Percentiles rank a stretch among this genome's conserved stretches.
phyloP scores from a whole-genome alignment of 2,888 invertebrate genomes.

The Limnephilus lunatus region DNA sequence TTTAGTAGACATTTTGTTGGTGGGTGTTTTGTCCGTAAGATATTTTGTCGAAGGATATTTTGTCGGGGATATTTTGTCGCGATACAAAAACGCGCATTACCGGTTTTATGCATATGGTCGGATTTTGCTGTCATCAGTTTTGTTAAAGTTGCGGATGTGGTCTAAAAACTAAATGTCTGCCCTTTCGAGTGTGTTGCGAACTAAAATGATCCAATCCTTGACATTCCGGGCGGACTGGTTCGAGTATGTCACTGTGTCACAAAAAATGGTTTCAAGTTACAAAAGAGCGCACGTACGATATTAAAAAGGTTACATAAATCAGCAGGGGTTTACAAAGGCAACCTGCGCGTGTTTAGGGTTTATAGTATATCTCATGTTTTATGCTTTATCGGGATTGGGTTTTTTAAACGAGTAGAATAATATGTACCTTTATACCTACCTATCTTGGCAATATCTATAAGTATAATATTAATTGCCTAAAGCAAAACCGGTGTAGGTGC shows the following conservation, averaged over 20 bases:
- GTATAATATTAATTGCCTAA: no score
- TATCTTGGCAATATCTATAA: no score
- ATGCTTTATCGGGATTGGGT: not conserved
- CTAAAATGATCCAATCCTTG: constrained; percentile 26
- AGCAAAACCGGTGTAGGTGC: no score
- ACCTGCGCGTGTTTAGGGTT: constrained; percentile 29
- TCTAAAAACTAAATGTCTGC: constrained; percentile 7
- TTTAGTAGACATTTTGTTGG: no score
- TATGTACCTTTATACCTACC: no score
- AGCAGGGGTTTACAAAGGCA: constrained; percentile 32
- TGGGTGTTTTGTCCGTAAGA: no score
- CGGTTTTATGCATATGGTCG: not conserved
- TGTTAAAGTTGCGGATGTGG: not conserved
- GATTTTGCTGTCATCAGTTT: not conserved
- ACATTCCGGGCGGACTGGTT: constrained; percentile 26
- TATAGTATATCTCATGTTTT: constrained; percentile 13
- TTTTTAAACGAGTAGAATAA: not conserved
- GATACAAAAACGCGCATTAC: no score
- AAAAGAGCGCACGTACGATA: constrained; percentile 40
- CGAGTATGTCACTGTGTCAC: constrained; percentile 45
- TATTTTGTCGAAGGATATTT: no score
- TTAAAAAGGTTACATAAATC: constrained; percentile 45
- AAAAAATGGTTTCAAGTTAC: not conserved
- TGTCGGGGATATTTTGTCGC: no score
- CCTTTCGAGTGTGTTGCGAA: not conserved